Conservation (phyloP, 2,797 vertebrate species). For the Gymnopithys bicolor region DNA sequence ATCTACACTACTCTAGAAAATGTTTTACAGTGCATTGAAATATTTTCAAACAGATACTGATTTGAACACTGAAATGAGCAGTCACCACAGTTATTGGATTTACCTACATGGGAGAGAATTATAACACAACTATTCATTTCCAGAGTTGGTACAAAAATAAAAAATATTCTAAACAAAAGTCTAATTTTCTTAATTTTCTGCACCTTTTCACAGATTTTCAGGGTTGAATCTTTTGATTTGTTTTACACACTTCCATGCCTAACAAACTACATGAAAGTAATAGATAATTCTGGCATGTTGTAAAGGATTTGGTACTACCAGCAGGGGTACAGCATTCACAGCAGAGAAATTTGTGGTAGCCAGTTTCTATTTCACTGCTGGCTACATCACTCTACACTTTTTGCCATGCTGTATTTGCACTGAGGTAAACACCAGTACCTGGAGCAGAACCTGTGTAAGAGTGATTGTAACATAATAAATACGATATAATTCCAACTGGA, state of each 20-base stretch:
- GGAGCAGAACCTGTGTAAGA: not conserved
- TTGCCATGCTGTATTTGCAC: not conserved
- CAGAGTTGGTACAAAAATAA: not conserved
- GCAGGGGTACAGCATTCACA: not conserved
- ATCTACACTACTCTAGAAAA: slow-evolving; percentile 6
- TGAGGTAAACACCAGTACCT: not conserved
- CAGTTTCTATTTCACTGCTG: not conserved
- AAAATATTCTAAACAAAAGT: not conserved
- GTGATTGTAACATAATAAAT: not conserved
- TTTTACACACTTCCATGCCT: not conserved
- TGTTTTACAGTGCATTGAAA: not conserved
- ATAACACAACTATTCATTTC: not conserved
- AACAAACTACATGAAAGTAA: not conserved
- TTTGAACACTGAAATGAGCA: not conserved
- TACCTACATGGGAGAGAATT: not conserved
- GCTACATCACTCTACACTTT: not conserved
- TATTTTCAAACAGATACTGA: slow-evolving; percentile 4
- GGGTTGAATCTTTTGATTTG: not conserved
- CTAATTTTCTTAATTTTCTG: not conserved
- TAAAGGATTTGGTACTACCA: not conserved
- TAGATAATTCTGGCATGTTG: not conserved
- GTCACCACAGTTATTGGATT: not conserved
- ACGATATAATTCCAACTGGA: not conserved
- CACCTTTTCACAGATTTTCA: not conserved
- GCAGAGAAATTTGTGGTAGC: not conserved